These are phyloP conservation scores for Perizoma affinitatum DNA, from an alignment of 2,888 invertebrate genomes.

Conservation along the genomic window DNA sequence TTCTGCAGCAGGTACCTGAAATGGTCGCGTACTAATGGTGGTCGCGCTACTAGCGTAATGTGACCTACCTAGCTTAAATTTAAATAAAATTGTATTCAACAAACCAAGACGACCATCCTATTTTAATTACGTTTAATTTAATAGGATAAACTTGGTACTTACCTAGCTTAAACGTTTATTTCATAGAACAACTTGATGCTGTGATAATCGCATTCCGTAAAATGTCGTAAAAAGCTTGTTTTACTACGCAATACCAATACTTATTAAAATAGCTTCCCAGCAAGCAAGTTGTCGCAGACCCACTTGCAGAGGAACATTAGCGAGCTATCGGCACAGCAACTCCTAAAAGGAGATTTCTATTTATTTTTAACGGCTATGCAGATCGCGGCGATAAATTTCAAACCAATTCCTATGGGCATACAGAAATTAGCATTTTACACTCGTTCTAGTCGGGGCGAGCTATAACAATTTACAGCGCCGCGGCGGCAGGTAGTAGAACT, in stretches of 20 bases:
- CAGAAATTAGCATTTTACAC: slow-evolving; percentile 46
- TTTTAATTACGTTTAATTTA: no score
- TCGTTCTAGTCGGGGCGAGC: slow-evolving; percentile 28
- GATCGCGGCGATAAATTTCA: slow-evolving; percentile 33
- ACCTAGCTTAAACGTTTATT: no score
- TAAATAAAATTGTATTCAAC: no score
- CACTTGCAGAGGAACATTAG: slow-evolving; percentile 14
- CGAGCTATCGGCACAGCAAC: slow-evolving; percentile 19
- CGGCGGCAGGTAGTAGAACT: slow-evolving; percentile 56
- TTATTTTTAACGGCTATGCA: slow-evolving; percentile 37
- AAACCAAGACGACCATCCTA: no score
- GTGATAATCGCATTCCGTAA: not conserved
- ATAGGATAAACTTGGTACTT: no score
- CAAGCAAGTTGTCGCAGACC: slow-evolving; percentile 8
- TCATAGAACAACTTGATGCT: not conserved
- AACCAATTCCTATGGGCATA: slow-evolving; percentile 32
- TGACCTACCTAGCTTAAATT: no score
- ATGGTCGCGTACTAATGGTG: no score
- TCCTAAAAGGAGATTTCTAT: slow-evolving; percentile 29
- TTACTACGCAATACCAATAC: slow-evolving; percentile 2
- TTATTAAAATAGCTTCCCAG: slow-evolving; percentile 6
- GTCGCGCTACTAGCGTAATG: no score
- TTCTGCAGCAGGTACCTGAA: no score
- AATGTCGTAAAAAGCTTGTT: slow-evolving; percentile 13
- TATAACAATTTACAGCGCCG: slow-evolving; percentile 52